These are phyloP conservation scores for Oreochromis niloticus DNA, from an alignment of 2,113 vertebrate species.

Conservation along the genomic window DNA sequence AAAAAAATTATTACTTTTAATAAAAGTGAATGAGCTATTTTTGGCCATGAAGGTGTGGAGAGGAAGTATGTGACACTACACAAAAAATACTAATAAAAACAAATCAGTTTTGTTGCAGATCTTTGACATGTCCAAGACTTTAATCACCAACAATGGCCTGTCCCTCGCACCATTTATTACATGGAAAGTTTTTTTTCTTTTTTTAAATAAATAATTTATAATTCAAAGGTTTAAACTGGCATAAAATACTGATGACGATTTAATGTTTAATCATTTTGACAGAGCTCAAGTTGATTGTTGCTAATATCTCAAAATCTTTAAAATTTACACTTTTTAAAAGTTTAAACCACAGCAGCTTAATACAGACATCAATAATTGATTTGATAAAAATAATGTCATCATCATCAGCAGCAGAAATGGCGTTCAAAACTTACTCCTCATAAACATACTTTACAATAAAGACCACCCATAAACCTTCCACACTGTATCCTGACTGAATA, in stretches of 20 bases:
- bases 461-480: background rate
- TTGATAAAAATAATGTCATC: background rate
- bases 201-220: background rate
- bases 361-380: background rate
- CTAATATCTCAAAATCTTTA: background rate
- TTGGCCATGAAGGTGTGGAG: background rate
- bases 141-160: background rate
- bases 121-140: rapidly evolving
- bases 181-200: rapidly evolving
- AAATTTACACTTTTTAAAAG: background rate
- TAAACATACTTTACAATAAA: background rate
- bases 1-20: background rate
- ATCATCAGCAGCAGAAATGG: rapidly evolving
- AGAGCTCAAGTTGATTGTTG: background rate
- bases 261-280: background rate
- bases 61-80: background rate
- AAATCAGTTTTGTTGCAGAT: background rate
- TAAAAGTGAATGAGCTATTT: background rate
- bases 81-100: background rate
- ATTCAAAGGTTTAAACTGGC: background rate
- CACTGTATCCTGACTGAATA: background rate
- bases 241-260: background rate
- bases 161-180: background rate
- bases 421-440: background rate
- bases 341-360: background rate